Evolutionary conservation across 1,140 invertebrate genomes (phyloP).

Genomic region (fruit fly (Drosophila melanogaster)): DNA sequence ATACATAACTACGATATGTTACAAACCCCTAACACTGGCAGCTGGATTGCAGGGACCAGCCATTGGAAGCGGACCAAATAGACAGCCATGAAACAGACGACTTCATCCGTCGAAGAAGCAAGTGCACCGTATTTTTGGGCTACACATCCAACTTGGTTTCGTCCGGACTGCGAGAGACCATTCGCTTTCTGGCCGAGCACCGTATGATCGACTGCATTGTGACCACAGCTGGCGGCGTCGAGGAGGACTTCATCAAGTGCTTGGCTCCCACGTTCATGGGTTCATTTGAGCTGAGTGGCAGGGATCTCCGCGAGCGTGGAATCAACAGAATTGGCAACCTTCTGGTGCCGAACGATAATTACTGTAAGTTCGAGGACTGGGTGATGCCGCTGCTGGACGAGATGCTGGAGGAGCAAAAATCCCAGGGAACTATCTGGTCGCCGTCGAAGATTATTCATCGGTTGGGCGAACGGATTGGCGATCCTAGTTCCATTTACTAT

Average conservation of each 20-base stretch:
- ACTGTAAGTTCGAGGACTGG: constrained; percentile 99
- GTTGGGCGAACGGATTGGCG: constrained; percentile 95
- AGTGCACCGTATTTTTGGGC: constrained; percentile 98
- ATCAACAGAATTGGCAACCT: constrained; percentile 99
- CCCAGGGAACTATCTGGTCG: constrained; percentile 92
- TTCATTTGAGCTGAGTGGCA: constrained; percentile 92
- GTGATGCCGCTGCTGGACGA: constrained; percentile 96
- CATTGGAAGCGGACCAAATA: constrained; percentile 87
- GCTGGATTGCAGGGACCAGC: constrained; percentile 87
- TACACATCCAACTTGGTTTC: constrained; percentile 99
- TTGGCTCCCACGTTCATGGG: constrained; percentile 95
- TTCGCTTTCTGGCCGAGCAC: constrained; percentile 95
- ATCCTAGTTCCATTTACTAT: constrained; percentile 97
- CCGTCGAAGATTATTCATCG: constrained; percentile 94
- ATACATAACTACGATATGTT: background rate
- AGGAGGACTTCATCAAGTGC: constrained; percentile 99
- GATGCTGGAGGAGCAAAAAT: constrained; percentile 95
- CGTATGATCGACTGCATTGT: constrained; percentile 96
- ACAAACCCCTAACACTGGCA: constrained; percentile 44
- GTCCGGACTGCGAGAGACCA: constrained; percentile 96
- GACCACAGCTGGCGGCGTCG: constrained; percentile 98
- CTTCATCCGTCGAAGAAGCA: constrained; percentile 91
- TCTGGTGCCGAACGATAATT: constrained; percentile 99
- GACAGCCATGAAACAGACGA: constrained; percentile 91
- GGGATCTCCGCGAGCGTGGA: constrained; percentile 91